A percentile compares a stretch with the other conserved stretches of the same genome.
These are phyloP conservation scores for Temnothorax longispinosus DNA, from an alignment of 1,140 invertebrate genomes.

Conservation along the genomic window DNA sequence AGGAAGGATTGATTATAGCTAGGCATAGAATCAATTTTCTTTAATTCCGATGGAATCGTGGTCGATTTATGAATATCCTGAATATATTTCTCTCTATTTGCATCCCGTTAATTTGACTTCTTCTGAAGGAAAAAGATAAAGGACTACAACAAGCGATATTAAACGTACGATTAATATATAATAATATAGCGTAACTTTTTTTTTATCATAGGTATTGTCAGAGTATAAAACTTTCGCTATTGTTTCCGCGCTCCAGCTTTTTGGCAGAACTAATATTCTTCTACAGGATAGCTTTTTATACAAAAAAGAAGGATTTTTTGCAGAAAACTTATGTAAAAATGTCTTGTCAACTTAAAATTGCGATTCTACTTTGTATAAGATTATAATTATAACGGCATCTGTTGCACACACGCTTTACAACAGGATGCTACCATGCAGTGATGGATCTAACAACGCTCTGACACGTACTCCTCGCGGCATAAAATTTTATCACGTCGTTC, in stretches of 20 bases:
- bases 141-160: neutral
- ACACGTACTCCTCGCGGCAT: slow-evolving; percentile 1
- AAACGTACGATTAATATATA: neutral
- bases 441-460: slow-evolving; percentile 2
- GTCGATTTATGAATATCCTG: neutral
- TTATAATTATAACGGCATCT: slow-evolving; percentile 29
- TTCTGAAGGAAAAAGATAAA: neutral
- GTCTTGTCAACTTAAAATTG: neutral
- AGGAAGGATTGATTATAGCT: neutral
- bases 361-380: neutral
- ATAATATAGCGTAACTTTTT: neutral
- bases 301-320: neutral
- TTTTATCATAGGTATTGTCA: neutral
- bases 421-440: neutral
- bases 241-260: neutral
- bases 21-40: neutral
- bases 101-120: neutral
- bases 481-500: slow-evolving; percentile 44
- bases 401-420: neutral
- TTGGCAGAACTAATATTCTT: neutral
- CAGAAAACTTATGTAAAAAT: neutral
- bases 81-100: neutral
- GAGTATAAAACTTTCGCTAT: neutral
- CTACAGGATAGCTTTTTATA: neutral
- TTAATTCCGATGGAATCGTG: neutral